Percentiles rank a stretch among this genome's conserved stretches.
These are phyloP conservation scores for Acropternis orthonyx DNA, from an alignment of 2,797 vertebrate species.

Conservation along the genomic window DNA sequence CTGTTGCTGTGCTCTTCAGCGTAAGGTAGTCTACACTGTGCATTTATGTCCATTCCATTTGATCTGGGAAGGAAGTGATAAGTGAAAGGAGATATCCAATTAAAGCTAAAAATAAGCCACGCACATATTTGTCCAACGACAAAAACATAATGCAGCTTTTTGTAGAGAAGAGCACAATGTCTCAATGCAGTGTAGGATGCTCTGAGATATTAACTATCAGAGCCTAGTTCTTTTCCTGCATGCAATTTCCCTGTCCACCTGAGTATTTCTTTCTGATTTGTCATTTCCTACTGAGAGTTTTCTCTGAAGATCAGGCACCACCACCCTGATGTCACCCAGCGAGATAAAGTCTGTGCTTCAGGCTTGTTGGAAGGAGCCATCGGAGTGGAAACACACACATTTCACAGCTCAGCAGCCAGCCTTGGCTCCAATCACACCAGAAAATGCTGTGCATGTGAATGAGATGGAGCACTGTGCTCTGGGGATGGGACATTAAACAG, in stretches of 20 bases:
- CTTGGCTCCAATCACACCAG: accelerated
- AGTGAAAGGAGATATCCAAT: not conserved
- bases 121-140: not conserved
- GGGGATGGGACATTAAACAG: not conserved
- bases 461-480: accelerated
- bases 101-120: constrained; percentile 16
- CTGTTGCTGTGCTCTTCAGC: not conserved
- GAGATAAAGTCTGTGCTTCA: not conserved
- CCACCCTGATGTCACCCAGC: accelerated
- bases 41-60: not conserved
- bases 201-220: not conserved
- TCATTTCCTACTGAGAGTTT: not conserved
- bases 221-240: not conserved
- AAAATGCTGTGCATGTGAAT: not conserved
- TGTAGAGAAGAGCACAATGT: not conserved
- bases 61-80: not conserved
- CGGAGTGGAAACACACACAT: not conserved
- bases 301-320: not conserved
- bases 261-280: not conserved
- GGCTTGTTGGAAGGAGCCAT: accelerated
- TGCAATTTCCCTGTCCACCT: not conserved
- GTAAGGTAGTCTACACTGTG: not conserved
- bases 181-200: accelerated
- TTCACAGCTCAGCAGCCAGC: not conserved
- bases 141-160: accelerated